Percentiles rank a stretch among this genome's conserved stretches.
These are phyloP conservation scores for Xestia c-nigrum DNA, from an alignment of 2,888 invertebrate species.

Conservation along the genomic window DNA sequence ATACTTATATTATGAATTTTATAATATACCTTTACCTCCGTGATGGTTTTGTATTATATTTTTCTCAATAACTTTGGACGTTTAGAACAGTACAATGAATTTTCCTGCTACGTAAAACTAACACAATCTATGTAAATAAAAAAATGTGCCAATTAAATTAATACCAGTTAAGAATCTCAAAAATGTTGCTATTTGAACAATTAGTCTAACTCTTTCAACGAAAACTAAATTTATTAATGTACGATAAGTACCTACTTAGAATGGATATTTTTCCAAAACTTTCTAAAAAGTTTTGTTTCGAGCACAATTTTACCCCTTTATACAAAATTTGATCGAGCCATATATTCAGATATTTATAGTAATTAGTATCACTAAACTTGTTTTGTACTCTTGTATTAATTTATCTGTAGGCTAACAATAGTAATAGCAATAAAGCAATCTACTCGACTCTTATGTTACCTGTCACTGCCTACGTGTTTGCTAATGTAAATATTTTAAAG, in stretches of 20 bases:
- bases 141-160: conserved; percentile 34
- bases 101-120: background rate
- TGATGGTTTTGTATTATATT: conserved; percentile 13
- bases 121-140: background rate
- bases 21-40: conserved; percentile 16
- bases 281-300: background rate
- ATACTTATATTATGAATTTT: conserved; percentile 38
- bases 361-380: conserved; percentile 13
- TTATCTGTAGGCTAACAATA: conserved; percentile 43
- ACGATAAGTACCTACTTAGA: background rate
- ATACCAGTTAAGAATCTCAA: conserved; percentile 4
- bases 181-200: background rate
- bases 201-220: background rate
- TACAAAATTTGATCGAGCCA: conserved; percentile 13
- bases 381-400: conserved; percentile 42
- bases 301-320: conserved; percentile 13
- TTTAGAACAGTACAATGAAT: background rate
- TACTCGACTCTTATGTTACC: conserved; percentile 62
- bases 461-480: conserved; percentile 71
- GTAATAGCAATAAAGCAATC: conserved; percentile 50
- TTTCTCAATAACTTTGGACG: background rate
- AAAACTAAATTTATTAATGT: conserved; percentile 9
- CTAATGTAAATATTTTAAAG: conserved; percentile 67
- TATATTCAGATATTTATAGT: conserved; percentile 5
- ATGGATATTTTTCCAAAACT: background rate